phyloP scores from a whole-genome alignment of 1,140 invertebrate genomes.

The Mylabris phalerata region DNA sequence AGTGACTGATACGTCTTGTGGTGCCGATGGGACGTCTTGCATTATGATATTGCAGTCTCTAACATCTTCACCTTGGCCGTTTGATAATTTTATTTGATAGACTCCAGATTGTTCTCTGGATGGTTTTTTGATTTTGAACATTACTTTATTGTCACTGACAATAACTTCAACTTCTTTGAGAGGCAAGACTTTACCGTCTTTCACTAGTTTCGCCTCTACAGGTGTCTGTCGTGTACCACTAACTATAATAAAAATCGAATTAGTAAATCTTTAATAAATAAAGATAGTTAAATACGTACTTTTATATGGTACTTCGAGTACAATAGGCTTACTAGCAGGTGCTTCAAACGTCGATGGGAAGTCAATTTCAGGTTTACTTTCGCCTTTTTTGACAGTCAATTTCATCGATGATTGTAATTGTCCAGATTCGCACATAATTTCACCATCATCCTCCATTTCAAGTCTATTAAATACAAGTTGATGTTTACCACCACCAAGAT shows the following conservation, averaged over 20 bases:
- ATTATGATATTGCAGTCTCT: conserved; percentile 79
- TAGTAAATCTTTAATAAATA: not conserved
- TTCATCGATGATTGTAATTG: conserved; percentile 73
- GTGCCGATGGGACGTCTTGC: conserved; percentile 83
- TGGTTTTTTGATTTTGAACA: conserved; percentile 87
- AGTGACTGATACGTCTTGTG: conserved; percentile 81
- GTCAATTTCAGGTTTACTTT: conserved; percentile 73
- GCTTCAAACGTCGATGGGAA: conserved; percentile 75
- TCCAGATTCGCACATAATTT: conserved; percentile 78
- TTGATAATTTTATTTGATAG: conserved; percentile 81
- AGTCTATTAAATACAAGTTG: conserved; percentile 80
- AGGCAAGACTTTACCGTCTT: conserved; percentile 80
- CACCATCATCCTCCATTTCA: conserved; percentile 75
- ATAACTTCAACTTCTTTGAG: conserved; percentile 84
- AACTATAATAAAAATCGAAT: conserved; percentile 50
- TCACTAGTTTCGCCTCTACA: conserved; percentile 80
- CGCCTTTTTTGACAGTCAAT: conserved; percentile 75
- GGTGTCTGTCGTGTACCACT: conserved; percentile 77
- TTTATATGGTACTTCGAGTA: conserved; percentile 86
- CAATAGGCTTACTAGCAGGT: conserved; percentile 68
- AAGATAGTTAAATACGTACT: conserved; percentile 47
- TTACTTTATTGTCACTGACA: conserved; percentile 81
- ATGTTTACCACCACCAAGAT: conserved; percentile 85
- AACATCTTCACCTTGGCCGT: conserved; percentile 80
- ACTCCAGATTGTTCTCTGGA: conserved; percentile 69